Evolutionary conservation across 2,113 vertebrate genomes (phyloP).

Genomic region (Promerops cafer): DNA sequence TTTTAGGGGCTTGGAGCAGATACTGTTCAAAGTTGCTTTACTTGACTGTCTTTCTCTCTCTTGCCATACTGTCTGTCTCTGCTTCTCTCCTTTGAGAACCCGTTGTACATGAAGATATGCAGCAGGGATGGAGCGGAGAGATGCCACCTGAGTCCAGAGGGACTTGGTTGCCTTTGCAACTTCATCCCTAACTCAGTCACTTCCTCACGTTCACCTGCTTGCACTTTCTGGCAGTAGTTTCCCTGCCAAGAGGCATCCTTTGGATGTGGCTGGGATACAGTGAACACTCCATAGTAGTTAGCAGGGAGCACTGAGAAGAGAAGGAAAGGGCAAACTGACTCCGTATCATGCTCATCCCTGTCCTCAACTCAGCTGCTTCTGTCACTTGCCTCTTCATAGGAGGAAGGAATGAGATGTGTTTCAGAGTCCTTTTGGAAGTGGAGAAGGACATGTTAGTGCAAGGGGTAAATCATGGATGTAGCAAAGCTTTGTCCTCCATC

Average conservation of each 20-base stretch:
- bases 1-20: neutral
- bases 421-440: neutral
- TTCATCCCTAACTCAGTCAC: neutral
- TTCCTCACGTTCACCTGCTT: neutral
- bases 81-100: neutral
- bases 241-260: neutral
- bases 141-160: neutral
- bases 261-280: neutral
- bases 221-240: neutral
- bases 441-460: neutral
- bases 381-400: neutral
- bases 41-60: neutral
- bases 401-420: neutral
- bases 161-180: neutral
- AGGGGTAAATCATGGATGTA: neutral
- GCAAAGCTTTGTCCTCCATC: neutral
- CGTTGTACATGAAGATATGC: neutral
- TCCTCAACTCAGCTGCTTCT: neutral
- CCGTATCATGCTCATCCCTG: fast-evolving
- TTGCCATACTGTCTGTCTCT: neutral
- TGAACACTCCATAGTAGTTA: neutral
- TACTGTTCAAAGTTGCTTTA: neutral
- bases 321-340: neutral
- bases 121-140: neutral
- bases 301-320: neutral